Evolutionary conservation across 2,888 invertebrate genomes (phyloP).

Genomic region (Dynastes grantii): DNA sequence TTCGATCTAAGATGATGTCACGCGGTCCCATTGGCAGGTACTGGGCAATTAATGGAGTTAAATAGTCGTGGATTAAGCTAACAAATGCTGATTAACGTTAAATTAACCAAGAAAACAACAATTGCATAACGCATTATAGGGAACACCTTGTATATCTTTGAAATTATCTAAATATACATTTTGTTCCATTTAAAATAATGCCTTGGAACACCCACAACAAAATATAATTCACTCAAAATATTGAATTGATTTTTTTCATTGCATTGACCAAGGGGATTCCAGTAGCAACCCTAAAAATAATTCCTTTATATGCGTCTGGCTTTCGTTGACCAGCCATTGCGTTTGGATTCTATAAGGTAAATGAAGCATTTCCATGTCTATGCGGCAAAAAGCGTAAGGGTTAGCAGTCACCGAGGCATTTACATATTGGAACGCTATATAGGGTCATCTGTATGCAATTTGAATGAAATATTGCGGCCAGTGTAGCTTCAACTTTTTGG

Average conservation of each 20-base stretch:
- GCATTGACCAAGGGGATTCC: background rate
- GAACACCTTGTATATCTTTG: too few species aligned
- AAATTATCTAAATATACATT: too few species aligned
- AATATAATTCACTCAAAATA: background rate
- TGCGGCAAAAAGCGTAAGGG: slow-evolving; percentile 63
- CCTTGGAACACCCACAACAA: background rate
- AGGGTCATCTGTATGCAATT: slow-evolving; percentile 48
- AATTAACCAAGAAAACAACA: too few species aligned
- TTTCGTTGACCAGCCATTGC: slow-evolving; percentile 58
- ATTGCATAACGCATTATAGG: too few species aligned
- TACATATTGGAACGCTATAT: slow-evolving; percentile 46
- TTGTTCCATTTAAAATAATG: too few species aligned
- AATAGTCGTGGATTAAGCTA: too few species aligned
- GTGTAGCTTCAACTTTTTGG: slow-evolving; percentile 12
- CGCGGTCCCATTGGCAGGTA: too few species aligned
- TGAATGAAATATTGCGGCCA: slow-evolving; percentile 35
- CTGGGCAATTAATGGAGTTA: too few species aligned
- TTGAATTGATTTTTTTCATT: too few species aligned
- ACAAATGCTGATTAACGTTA: too few species aligned
- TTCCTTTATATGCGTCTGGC: slow-evolving; percentile 55
- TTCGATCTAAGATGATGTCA: too few species aligned
- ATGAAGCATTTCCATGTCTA: slow-evolving; percentile 67
- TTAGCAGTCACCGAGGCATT: slow-evolving; percentile 58
- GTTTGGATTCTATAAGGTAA: slow-evolving; percentile 64
- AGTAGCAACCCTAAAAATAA: slow-evolving; percentile 35